phyloP scores from a whole-genome alignment of 2,888 invertebrate genomes.

The Amiota mariae region DNA sequence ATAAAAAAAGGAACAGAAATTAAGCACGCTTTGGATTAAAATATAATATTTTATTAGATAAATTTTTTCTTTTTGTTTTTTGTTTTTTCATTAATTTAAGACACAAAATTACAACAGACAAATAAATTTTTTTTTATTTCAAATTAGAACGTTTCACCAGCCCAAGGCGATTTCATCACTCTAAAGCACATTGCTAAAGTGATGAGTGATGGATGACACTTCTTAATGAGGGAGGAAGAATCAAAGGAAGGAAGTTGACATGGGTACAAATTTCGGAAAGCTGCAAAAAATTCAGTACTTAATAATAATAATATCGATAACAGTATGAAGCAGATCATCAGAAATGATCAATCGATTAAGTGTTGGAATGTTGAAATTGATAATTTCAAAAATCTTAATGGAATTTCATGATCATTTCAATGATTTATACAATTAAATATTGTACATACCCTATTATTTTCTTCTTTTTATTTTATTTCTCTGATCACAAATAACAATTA shows the following conservation, averaged over 20 bases:
- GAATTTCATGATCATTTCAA: too few species aligned
- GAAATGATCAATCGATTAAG: too few species aligned
- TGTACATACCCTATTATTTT: not conserved
- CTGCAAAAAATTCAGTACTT: too few species aligned
- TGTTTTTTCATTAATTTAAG: conserved; percentile 13
- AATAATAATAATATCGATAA: too few species aligned
- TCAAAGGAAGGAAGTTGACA: conserved; percentile 1
- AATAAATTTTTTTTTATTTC: not conserved
- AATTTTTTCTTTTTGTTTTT: conserved; percentile 4
- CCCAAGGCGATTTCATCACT: conserved; percentile 23
- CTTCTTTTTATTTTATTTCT: not conserved
- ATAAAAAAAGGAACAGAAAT: conserved; percentile 1
- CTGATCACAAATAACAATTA: too few species aligned
- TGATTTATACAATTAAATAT: too few species aligned
- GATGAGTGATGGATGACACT: too few species aligned
- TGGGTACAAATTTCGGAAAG: not conserved
- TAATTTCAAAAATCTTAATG: too few species aligned
- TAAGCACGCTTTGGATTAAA: not conserved
- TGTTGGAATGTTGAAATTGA: too few species aligned
- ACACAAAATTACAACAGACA: conserved; percentile 36
- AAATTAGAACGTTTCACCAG: conserved; percentile 32
- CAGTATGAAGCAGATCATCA: too few species aligned
- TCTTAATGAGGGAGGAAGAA: too few species aligned
- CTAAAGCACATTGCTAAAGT: conserved; percentile 18
- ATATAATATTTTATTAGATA: not conserved